These are phyloP conservation scores for Probaryconus sp. DNA, from an alignment of 1,140 invertebrate species.

Conservation along the genomic window DNA sequence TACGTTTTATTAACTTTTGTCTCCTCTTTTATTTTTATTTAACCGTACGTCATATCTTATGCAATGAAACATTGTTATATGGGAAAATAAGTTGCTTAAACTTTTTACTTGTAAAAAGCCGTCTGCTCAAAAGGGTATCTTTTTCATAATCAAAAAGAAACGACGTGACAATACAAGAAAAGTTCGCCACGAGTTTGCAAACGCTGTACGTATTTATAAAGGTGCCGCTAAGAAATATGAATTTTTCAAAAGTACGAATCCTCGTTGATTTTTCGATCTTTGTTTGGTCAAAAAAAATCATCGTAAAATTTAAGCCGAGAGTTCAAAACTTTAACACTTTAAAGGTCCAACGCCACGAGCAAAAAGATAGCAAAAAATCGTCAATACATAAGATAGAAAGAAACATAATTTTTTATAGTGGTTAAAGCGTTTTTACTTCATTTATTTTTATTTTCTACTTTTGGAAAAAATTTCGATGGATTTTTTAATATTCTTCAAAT, in stretches of 20 bases:
- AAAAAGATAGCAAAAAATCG: no score
- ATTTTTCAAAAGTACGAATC: slow-evolving; percentile 49
- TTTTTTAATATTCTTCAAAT: no score
- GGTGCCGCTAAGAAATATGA: slow-evolving; percentile 40
- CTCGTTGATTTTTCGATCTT: slow-evolving; percentile 39
- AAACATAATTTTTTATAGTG: no score
- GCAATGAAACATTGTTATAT: slow-evolving; percentile 46
- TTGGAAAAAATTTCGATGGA: no score
- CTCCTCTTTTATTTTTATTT: slow-evolving; percentile 21
- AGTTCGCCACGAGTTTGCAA: slow-evolving; percentile 34
- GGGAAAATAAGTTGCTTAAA: slow-evolving; percentile 50
- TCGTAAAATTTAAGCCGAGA: not conserved
- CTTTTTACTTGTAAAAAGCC: slow-evolving; percentile 41
- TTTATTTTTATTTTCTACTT: no score
- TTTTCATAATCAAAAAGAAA: slow-evolving; percentile 41
- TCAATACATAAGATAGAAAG: no score
- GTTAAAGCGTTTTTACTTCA: no score
- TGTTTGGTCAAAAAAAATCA: slow-evolving; percentile 12
- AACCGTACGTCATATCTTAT: slow-evolving; percentile 20
- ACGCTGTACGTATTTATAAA: slow-evolving; percentile 51
- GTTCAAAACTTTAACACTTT: no score
- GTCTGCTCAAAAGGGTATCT: slow-evolving; percentile 32
- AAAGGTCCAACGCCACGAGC: no score
- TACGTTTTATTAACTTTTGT: slow-evolving; percentile 30
- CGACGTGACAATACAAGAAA: slow-evolving; percentile 36